These are phyloP conservation scores for Fistularia tabacaria DNA, from an alignment of 2,797 vertebrate species.

Conservation along the genomic window DNA sequence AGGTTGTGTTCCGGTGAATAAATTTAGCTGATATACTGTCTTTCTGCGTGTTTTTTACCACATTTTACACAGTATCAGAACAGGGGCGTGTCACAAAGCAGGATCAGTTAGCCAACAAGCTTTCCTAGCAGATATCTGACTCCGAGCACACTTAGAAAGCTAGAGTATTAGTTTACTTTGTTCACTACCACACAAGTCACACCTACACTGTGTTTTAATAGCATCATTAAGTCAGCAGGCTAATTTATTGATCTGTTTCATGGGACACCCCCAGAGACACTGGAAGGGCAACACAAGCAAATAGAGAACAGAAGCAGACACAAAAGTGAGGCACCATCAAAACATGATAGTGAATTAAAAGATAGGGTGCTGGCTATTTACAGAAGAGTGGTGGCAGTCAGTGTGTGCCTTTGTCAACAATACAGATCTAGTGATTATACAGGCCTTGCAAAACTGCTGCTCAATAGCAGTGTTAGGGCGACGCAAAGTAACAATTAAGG, in stretches of 20 bases:
- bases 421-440: conserved; percentile 50
- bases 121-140: conserved; percentile 36
- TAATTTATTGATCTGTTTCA: conserved; percentile 48
- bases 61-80: conserved; percentile 23
- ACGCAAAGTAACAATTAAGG: too few species aligned
- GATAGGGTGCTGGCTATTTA: conserved; percentile 47
- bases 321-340: conserved; percentile 50
- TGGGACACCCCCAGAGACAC: conserved; percentile 33
- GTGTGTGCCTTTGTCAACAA: conserved; percentile 59
- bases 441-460: neutral
- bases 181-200: conserved; percentile 62
- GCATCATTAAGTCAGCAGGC: conserved; percentile 50
- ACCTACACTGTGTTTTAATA: conserved; percentile 48
- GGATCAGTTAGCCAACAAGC: conserved; percentile 48
- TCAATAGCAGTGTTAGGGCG: too few species aligned
- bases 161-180: conserved; percentile 49
- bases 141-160: conserved; percentile 54
- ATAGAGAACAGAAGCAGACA: conserved; percentile 52
- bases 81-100: conserved; percentile 44
- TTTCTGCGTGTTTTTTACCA: neutral
- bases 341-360: conserved; percentile 37
- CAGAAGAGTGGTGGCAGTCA: conserved; percentile 40
- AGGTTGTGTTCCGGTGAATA: conserved; percentile 57
- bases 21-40: conserved; percentile 40
- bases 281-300: conserved; percentile 50